Evolutionary conservation across 2,113 vertebrate species (phyloP).

Genomic region (Himantopus leucocephalus): DNA sequence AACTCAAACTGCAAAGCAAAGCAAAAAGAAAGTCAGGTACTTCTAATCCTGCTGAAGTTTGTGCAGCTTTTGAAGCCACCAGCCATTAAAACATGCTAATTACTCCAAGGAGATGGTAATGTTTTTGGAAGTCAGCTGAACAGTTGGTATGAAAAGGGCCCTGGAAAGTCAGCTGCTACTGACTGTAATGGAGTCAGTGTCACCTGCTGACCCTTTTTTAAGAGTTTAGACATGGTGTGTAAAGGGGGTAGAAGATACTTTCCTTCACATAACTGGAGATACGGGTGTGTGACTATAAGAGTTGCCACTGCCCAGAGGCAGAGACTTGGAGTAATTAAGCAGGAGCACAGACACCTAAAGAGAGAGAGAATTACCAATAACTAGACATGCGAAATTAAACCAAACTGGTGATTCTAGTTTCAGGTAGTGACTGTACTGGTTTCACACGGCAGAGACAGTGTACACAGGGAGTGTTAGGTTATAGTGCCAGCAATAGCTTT

Average conservation of each 20-base stretch:
- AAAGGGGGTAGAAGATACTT: not conserved
- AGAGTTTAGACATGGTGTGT: not conserved
- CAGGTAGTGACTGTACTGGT: conserved; percentile 25
- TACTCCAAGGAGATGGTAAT: not conserved
- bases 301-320: conserved; percentile 18
- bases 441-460: not conserved
- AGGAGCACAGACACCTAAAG: not conserved
- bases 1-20: not conserved
- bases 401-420: conserved; percentile 52
- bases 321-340: conserved; percentile 35
- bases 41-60: not conserved
- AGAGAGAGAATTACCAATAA: conserved; percentile 32
- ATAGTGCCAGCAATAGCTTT: not conserved
- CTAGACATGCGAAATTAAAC: not conserved
- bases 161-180: not conserved
- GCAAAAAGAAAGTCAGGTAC: not conserved
- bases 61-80: not conserved
- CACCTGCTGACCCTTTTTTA: not conserved
- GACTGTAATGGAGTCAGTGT: not conserved
- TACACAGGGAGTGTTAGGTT: not conserved
- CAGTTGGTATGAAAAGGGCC: not conserved
- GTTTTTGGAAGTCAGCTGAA: not conserved
- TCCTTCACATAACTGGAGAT: not conserved
- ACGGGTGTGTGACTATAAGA: not conserved
- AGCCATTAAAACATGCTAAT: not conserved